Conservation (phyloP, 1,140 invertebrate species). For the Callitettix versicolor region DNA sequence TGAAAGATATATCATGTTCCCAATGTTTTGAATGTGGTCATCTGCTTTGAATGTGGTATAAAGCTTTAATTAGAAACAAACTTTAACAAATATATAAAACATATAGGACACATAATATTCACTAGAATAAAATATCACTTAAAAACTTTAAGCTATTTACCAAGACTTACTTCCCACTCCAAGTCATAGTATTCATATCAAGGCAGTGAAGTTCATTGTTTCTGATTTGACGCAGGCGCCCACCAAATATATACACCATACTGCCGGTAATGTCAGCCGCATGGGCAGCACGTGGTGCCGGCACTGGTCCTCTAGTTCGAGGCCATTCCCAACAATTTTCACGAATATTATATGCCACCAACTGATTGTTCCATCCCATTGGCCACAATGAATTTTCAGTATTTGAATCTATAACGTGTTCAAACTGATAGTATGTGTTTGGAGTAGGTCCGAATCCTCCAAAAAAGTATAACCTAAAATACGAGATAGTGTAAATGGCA, state of each 20-base stretch:
- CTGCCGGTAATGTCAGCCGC: constrained; percentile 29
- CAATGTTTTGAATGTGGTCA: too few species aligned
- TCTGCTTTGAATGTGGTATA: too few species aligned
- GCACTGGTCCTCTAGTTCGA: constrained; percentile 28
- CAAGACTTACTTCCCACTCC: constrained; percentile 36
- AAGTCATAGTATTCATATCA: constrained; percentile 33
- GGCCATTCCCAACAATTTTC: constrained; percentile 32
- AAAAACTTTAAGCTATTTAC: too few species aligned
- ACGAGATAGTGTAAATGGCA: too few species aligned
- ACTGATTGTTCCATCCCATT: constrained; percentile 37
- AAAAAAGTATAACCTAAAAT: constrained; percentile 36
- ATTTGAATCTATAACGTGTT: constrained; percentile 27
- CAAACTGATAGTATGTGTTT: constrained; percentile 4
- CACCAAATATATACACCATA: constrained; percentile 39
- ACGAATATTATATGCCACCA: constrained; percentile 31
- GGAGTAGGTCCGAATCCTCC: constrained; percentile 35
- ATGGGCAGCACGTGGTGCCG: constrained; percentile 37
- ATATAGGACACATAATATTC: too few species aligned
- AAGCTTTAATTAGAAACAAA: too few species aligned
- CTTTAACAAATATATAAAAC: too few species aligned
- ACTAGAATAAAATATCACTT: too few species aligned
- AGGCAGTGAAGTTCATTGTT: constrained; percentile 38
- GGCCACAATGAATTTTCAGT: constrained; percentile 5
- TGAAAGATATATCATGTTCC: too few species aligned
- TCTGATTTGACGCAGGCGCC: constrained; percentile 30